Evolutionary conservation across 1,140 invertebrate species (phyloP), one percentile per base, ranked within the genome.

Genomic region (Drosophila teissieri): DNA sequence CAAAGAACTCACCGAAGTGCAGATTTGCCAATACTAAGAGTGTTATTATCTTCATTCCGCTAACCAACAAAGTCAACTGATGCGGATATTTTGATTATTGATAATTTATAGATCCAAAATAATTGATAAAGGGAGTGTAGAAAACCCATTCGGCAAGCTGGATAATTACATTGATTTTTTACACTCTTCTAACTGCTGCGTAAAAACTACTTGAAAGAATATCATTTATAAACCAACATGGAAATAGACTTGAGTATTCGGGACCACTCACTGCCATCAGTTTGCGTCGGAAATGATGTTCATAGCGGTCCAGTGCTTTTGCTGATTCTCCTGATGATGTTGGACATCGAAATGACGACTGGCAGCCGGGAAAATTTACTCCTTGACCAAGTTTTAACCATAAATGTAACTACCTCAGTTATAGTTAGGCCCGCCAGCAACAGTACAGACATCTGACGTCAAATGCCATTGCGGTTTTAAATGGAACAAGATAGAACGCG

Each of bases 211-310:
- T 7, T 27, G 27, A 19, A 19, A 19, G 19, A 19, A 19, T 19
- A 19, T 19, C 1, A 19, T 19, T 19, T 19, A 19, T 19, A 19
- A 19, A 19, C 1, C 19, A 19, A 19, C 19, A 46, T 12, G 36
- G 45, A 63, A 39, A 60, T 49, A 45, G 55, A 55, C 67, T 73
- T 45, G 62, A 37, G 42, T 44, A 46, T 22, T 37, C 34, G 15
- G 52, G 69, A 42, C 52, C 55, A 45, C 60, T 77, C 27, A 46
- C 52, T 58, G 70, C 48, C 52, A 76, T 58, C 73, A 85, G 81
- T 85, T 85, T 80, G 77, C 68, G 78, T 49, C 81, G 81, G 78
- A 81, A 78, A 78, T 86, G 64, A 85, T 86, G 78, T 85, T 85
- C 74, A 78, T 70, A 78, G 78, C 37, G 74, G 74, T 62, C 60